A percentile compares a stretch with the other conserved stretches of the same genome.
phyloP scores from a whole-genome alignment of 1,140 invertebrate genomes.

The Polypedilum vanderplanki region DNA sequence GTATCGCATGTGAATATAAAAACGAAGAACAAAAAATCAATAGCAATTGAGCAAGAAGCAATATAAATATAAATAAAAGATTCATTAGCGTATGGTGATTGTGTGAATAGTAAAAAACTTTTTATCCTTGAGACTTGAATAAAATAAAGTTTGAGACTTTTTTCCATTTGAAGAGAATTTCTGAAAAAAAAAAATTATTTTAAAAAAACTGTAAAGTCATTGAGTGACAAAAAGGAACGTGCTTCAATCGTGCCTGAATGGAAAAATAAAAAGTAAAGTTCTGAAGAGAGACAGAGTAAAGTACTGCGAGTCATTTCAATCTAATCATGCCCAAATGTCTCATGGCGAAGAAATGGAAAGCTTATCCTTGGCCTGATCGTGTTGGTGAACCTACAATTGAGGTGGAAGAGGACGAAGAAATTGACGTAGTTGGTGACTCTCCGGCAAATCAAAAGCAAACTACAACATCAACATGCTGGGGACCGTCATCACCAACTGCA shows the following conservation, averaged over 20 bases:
- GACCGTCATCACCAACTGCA: conserved; percentile 62
- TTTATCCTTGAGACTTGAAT: background rate
- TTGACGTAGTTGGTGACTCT: conserved; percentile 66
- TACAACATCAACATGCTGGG: conserved; percentile 52
- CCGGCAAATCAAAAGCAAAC: conserved; percentile 37
- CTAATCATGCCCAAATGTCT: conserved; percentile 70
- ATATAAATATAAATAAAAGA: background rate
- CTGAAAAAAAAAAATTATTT: background rate
- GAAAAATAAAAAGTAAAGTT: conserved; percentile 9
- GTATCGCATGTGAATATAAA: background rate
- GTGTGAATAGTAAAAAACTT: background rate
- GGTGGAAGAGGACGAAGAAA: conserved; percentile 68
- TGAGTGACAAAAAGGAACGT: background rate
- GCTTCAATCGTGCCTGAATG: conserved; percentile 5
- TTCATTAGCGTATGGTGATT: background rate
- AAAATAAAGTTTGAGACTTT: background rate
- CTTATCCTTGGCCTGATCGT: conserved; percentile 68
- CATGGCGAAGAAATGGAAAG: conserved; percentile 88
- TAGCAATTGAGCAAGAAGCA: conserved; percentile 20
- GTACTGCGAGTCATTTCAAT: background rate
- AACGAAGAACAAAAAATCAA: background rate
- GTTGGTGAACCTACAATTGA: conserved; percentile 46
- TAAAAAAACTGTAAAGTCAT: conserved; percentile 13
- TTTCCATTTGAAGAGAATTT: background rate
- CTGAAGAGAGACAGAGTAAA: background rate